Conservation (phyloP, 2,113 vertebrate species). For the Coturnix japonica region DNA sequence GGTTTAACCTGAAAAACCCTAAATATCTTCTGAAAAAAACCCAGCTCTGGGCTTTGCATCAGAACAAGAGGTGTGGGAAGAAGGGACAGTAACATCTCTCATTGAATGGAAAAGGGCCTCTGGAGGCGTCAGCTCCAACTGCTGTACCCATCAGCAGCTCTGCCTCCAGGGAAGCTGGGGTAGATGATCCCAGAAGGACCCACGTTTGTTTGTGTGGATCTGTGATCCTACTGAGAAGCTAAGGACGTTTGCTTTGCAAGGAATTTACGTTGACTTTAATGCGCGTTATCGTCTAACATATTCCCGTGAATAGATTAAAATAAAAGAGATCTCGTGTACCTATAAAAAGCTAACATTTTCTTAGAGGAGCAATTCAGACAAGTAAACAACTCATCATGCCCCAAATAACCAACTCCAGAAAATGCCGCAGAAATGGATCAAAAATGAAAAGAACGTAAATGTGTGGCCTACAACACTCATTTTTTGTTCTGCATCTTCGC, state of each 20-base stretch:
- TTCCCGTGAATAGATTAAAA: neutral
- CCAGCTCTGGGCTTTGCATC: neutral
- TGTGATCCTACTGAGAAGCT: neutral
- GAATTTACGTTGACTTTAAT: neutral
- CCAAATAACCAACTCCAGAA: neutral
- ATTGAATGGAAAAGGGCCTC: neutral
- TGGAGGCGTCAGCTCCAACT: neutral
- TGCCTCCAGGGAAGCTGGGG: too few species aligned
- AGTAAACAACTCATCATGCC: neutral
- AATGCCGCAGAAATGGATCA: neutral
- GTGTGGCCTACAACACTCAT: accelerated
- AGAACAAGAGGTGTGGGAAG: neutral
- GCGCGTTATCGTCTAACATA: neutral
- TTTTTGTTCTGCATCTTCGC: neutral
- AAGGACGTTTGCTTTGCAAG: neutral
- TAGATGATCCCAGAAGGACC: too few species aligned
- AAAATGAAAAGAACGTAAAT: accelerated
- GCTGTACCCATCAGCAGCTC: too few species aligned
- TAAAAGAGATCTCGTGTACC: neutral
- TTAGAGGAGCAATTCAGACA: neutral
- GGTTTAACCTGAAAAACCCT: neutral
- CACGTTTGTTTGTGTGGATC: too few species aligned
- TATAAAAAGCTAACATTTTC: neutral
- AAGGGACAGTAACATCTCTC: accelerated
- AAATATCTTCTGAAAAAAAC: neutral